These are phyloP conservation scores for Eulemur albifrons DNA, from an alignment of 2,797 vertebrate genomes.

Conservation along the genomic window DNA sequence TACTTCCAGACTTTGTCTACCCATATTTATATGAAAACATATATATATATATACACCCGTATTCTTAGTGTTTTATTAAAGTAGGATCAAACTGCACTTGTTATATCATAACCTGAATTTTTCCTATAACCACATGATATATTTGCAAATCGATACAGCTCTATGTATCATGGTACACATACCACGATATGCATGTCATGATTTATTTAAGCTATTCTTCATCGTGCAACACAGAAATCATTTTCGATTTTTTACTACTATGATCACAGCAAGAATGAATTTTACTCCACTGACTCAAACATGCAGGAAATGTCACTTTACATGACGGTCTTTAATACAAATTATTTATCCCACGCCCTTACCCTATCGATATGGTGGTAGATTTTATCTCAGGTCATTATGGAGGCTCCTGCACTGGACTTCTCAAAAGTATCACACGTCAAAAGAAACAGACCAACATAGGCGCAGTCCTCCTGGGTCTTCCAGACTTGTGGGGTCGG, in stretches of 20 bases:
- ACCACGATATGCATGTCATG: neutral
- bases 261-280: neutral
- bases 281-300: neutral
- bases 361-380: neutral
- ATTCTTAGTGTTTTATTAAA: neutral
- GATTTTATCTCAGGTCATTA: neutral
- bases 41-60: neutral
- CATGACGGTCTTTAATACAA: slow-evolving; percentile 17
- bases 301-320: neutral
- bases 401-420: neutral
- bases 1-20: neutral
- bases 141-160: neutral
- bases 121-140: neutral
- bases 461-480: neutral
- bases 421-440: neutral
- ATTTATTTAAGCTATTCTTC: neutral
- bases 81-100: neutral
- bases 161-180: neutral
- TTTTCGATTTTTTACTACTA: neutral
- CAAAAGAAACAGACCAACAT: neutral
- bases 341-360: neutral
- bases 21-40: neutral
- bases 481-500: neutral
- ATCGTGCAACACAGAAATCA: neutral
- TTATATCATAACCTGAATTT: neutral